Conservation (phyloP, 2,113 vertebrate species). For the Laticauda laticaudata region DNA sequence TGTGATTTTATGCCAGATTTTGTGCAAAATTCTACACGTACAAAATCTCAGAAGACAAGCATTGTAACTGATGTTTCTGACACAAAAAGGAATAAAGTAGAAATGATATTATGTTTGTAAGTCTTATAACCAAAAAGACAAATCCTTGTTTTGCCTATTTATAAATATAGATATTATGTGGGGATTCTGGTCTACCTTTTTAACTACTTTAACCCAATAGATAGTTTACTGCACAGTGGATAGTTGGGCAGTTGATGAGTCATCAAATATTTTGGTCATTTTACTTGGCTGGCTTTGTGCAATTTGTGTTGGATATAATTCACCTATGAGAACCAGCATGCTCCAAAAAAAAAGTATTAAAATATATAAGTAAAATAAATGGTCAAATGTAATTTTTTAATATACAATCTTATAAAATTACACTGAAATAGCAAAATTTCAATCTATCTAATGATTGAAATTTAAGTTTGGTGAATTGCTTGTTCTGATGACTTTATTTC, state of each 20-base stretch:
- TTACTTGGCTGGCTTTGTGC: not conserved
- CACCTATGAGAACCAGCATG: not conserved
- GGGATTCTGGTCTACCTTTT: not conserved
- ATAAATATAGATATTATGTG: conserved; percentile 18
- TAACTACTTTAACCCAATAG: not conserved
- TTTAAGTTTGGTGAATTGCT: not conserved
- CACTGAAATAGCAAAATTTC: not conserved
- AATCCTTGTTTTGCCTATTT: conserved; percentile 12
- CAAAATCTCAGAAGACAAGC: conserved; percentile 18
- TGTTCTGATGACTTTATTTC: not conserved
- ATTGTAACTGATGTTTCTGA: not conserved
- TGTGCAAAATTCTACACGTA: conserved; percentile 18
- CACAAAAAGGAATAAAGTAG: not conserved
- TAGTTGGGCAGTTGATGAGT: not conserved
- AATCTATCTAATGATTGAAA: not conserved
- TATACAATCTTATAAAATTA: not conserved
- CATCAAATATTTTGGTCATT: not conserved
- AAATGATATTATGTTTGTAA: not conserved
- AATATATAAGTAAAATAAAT: not conserved
- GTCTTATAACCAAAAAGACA: conserved; percentile 14
- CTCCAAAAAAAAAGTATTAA: not conserved
- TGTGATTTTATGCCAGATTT: not conserved
- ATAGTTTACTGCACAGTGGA: not conserved
- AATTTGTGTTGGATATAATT: not conserved
- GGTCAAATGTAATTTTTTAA: not conserved